Evolutionary conservation across 1,140 invertebrate genomes (phyloP), one percentile per base, ranked within the genome.

Genomic region (Dendrolimus punctatus): DNA sequence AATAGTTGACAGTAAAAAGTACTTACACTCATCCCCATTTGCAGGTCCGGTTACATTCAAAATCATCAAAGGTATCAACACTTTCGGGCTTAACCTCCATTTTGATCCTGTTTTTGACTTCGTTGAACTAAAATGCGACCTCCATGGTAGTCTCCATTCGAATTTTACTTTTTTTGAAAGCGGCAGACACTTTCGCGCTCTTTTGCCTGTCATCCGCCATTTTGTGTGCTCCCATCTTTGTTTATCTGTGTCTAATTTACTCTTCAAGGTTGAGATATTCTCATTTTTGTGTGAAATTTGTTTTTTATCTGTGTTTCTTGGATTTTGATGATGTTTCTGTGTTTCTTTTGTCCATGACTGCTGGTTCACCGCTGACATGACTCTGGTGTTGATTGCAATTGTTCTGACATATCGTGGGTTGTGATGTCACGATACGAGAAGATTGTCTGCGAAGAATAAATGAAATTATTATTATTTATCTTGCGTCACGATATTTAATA

Each of bases 301-400:
- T 39, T 37, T n/a, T 38, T 45, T 44, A 7, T 57, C 9, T 49
- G 44, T 23, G 6, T 43, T 49, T 8, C 23, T n/a, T 8, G 23
- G 10, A n/a, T 44, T 38, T 45, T 37, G 38, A 8, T 9, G 42
- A 2, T 4, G 40, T 36, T 38, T 51, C 6, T 8, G 23, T 43
- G 39, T 23, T 46, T 46, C 54, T 67, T 60, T 64, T 64, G 54
- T 53, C 48, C 46, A 53, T 68, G 61, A 48, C 55, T 66, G 8
- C 54, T 53, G 46, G 8, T 62, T 81, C 74, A 81, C 76, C 78
- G 69, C 51, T 70, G 74, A 73, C 78, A 81, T 81, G 64, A 60
- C 73, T 59, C 60, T 58, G 49, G 53, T 57, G 50, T 55, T 44
- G 10, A 47, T 46, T 56, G 58, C 40, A 57, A 56, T 66, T 68